Evolutionary conservation across 2,113 vertebrate species (phyloP).

Genomic region (Cephalopholis sonnerati): DNA sequence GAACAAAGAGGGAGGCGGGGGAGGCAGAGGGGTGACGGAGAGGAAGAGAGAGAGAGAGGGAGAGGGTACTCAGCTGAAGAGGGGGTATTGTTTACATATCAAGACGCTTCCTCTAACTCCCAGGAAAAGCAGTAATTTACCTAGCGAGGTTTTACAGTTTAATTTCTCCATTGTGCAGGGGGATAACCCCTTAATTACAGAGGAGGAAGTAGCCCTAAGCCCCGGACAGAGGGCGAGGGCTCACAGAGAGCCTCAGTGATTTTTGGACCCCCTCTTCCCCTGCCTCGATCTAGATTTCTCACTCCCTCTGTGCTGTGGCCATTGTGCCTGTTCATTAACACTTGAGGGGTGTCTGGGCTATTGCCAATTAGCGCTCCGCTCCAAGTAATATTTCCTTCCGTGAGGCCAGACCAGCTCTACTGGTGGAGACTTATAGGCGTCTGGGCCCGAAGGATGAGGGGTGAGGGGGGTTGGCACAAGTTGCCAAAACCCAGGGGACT

Average conservation of each 20-base stretch:
- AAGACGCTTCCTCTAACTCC: slow-evolving; percentile 75
- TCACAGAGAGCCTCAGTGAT: slow-evolving; percentile 41
- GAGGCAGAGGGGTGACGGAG: not conserved
- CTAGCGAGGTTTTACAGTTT: slow-evolving; percentile 72
- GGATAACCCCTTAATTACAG: slow-evolving; percentile 76
- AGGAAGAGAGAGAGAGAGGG: slow-evolving; percentile 12
- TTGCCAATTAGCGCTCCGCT: slow-evolving; percentile 63
- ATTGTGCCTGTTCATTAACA: slow-evolving; percentile 70
- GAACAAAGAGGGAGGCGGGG: slow-evolving; percentile 59
- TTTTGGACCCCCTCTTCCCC: slow-evolving; percentile 35
- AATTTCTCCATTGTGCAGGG: slow-evolving; percentile 77
- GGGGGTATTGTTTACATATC: slow-evolving; percentile 80
- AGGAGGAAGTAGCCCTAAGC: slow-evolving; percentile 75
- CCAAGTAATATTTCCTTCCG: slow-evolving; percentile 73
- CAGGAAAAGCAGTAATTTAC: slow-evolving; percentile 81
- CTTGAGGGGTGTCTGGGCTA: slow-evolving; percentile 61
- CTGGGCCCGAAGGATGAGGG: slow-evolving; percentile 46
- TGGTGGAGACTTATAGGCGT: slow-evolving; percentile 74
- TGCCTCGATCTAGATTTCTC: slow-evolving; percentile 24
- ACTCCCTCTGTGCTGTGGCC: slow-evolving; percentile 37
- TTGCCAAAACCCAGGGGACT: slow-evolving; percentile 33
- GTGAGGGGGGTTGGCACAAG: slow-evolving; percentile 15
- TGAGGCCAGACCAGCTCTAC: slow-evolving; percentile 60
- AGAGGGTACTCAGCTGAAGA: slow-evolving; percentile 64
- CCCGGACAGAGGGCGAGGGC: slow-evolving; percentile 69